These are phyloP conservation scores for Trachurus trachurus DNA, from an alignment of 2,797 vertebrate species.

Conservation along the genomic window DNA sequence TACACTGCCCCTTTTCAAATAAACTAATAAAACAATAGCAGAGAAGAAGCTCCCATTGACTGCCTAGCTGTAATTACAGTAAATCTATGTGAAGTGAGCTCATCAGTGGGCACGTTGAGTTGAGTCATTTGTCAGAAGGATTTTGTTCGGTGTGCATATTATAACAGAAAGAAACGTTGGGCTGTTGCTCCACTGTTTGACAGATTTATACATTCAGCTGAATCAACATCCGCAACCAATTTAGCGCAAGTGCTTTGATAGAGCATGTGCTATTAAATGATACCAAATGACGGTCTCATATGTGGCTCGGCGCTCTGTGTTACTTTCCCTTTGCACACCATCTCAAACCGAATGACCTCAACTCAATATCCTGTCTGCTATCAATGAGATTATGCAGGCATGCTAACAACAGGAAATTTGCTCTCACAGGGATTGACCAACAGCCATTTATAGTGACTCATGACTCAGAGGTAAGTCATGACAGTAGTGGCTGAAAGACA, in stretches of 20 bases:
- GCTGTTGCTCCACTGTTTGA: not conserved
- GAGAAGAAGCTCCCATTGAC: not conserved
- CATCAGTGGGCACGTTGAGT: not conserved
- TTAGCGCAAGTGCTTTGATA: not conserved
- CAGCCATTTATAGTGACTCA: conserved; percentile 60
- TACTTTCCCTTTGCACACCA: conserved; percentile 18
- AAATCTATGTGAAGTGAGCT: conserved; percentile 1
- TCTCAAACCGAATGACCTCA: conserved; percentile 65
- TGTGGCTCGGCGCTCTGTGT: conserved; percentile 20
- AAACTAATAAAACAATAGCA: not conserved
- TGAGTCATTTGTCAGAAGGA: conserved; percentile 14
- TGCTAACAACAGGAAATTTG: conserved; percentile 81
- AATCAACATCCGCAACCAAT: conserved; percentile 24
- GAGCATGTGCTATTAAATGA: conserved; percentile 42
- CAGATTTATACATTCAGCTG: conserved; percentile 19
- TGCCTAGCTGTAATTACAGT: conserved; percentile 12
- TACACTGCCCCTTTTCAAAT: no score
- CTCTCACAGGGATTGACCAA: conserved; percentile 70
- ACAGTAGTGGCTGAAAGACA: conserved; percentile 19
- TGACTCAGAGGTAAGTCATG: conserved; percentile 73
- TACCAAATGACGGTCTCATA: conserved; percentile 42
- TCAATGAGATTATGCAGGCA: conserved; percentile 74
- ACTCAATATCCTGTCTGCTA: conserved; percentile 79
- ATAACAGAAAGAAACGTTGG: not conserved
- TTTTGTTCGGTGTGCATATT: not conserved